These are phyloP conservation scores for Erethizon dorsatum DNA, from an alignment of 2,797 vertebrate species.

Conservation along the genomic window DNA sequence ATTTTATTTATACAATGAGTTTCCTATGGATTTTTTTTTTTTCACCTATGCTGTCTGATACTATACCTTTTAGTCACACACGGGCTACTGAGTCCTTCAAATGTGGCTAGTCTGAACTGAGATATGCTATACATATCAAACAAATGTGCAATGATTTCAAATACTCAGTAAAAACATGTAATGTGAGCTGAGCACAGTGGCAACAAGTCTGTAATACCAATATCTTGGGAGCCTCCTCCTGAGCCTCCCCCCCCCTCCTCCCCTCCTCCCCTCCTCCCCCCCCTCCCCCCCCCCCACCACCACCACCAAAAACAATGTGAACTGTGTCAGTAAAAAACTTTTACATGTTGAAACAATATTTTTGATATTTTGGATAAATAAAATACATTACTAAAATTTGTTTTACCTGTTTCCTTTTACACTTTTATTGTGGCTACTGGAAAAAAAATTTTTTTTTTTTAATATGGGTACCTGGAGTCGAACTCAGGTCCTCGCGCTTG, in stretches of 20 bases:
- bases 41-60: background rate
- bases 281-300: too few relatives aligned
- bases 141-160: constrained; percentile 52
- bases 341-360: constrained; percentile 71
- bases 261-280: too few relatives aligned
- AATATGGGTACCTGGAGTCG: too few relatives aligned
- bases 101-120: constrained; percentile 22
- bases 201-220: background rate
- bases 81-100: background rate
- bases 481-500: too few relatives aligned
- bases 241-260: too few relatives aligned
- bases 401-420: constrained; percentile 57
- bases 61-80: background rate
- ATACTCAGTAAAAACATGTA: constrained; percentile 55
- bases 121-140: constrained; percentile 8
- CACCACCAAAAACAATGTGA: constrained; percentile 37
- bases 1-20: constrained; percentile 24
- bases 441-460: too few relatives aligned
- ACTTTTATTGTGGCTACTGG: constrained; percentile 41
- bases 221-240: too few relatives aligned
- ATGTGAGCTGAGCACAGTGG: background rate
- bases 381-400: constrained; percentile 34
- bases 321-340: constrained; percentile 46
- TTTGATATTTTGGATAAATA: constrained; percentile 38
- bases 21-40: constrained; percentile 26